Evolutionary conservation across 2,797 vertebrate genomes (phyloP).

Genomic region (Pelochelys cantorii): DNA sequence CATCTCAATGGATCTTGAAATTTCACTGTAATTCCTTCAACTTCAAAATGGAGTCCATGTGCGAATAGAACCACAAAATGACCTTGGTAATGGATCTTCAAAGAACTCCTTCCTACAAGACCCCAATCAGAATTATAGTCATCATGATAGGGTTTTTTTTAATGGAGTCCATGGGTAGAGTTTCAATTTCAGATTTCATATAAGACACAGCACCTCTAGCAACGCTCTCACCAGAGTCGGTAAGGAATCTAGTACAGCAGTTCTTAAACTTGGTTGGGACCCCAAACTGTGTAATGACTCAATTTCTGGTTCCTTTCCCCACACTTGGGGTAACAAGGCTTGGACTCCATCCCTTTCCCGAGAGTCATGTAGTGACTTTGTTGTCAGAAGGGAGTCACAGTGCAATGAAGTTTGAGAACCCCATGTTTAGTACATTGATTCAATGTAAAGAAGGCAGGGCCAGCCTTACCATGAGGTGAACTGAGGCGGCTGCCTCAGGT

Average conservation of each 20-base stretch:
- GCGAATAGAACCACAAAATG: not conserved
- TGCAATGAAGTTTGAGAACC: no score
- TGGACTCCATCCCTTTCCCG: no score
- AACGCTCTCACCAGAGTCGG: not conserved
- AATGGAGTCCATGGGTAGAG: not conserved
- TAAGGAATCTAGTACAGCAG: not conserved
- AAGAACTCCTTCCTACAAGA: constrained; percentile 20
- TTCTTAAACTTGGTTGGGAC: no score
- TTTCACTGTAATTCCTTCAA: constrained; percentile 41
- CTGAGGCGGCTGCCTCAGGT: no score
- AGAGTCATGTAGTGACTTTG: no score
- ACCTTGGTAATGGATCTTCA: constrained; percentile 40
- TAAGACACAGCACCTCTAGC: not conserved
- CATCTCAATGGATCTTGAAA: constrained; percentile 36
- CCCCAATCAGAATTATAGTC: not conserved
- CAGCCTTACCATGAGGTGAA: no score
- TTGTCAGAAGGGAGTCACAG: no score
- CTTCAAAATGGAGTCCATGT: not conserved
- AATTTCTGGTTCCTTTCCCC: no score
- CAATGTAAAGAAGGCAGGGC: not conserved
- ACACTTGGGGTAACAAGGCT: no score
- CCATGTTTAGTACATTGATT: not conserved
- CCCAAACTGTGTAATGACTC: no score
- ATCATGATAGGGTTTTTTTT: not conserved
- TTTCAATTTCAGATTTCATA: not conserved